Base-by-base conservation (phyloP, 2,113 vertebrate species). In the Cygnus buccinator region DNA sequence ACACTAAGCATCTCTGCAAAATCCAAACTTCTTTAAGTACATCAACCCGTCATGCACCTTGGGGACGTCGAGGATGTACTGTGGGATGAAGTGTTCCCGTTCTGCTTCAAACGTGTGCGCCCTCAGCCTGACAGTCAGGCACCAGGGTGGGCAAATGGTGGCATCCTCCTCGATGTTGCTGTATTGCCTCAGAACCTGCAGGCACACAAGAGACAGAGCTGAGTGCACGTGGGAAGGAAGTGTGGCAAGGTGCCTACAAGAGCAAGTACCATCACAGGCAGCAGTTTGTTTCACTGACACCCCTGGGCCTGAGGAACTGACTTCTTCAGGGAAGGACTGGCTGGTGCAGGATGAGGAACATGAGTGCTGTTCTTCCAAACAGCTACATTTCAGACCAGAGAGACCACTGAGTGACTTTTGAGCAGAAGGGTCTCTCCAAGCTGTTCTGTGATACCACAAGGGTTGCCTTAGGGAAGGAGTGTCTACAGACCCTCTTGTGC, bases 91-190 rank as follows among this genome's bases (percentile, higher is more conserved):
- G 88, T 98, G 98, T 19, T 99, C 98, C 23, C 70, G 94, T 62
- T 93, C 93, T 25, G 89, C 93, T 80, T 96, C 63, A 76, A 98
- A 99, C 0, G 98, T 99, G 92, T 99, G 98, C 1, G 98, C 99
- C 54, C 90, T 98, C 35, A 98, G 98, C 74, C 96, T 98, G 81
- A 99, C 94, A 5, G 97, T 99, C 92, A 99, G 95, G 92, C 98
- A 99, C 98, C 99, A 99, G 3, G 99, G 98, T 0, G 98, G 99
- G 73, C 98, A 98, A 73, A 99, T 83, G 16, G 98, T 98, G 80
- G 66, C 94, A 35, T 98, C 98, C 43, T 98, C 97, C 31, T 98
- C 96, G 8, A 97, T 88, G 23, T 98, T 97, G 41, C 35, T 95
- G 90, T 97, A 97, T 83, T 97, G 96, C 89, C 95, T 97, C 92